Evolutionary conservation across 2,113 vertebrate species (phyloP).

Genomic region (Paralichthys olivaceus): DNA sequence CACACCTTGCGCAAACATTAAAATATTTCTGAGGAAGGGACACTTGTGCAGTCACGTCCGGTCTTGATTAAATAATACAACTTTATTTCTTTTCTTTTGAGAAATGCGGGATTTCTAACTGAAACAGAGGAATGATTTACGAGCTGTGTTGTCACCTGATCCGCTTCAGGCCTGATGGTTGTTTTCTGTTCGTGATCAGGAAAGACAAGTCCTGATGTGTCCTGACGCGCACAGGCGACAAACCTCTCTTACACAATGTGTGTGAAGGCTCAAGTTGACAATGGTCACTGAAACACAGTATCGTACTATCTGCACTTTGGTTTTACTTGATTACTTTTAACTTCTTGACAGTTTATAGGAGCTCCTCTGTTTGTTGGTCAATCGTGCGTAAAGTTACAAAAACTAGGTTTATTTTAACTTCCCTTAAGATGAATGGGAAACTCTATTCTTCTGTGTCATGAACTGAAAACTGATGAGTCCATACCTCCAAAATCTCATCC

Average conservation of each 20-base stretch:
- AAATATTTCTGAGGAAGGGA: background rate
- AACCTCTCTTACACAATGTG: background rate
- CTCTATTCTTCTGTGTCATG: background rate
- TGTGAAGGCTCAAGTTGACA: background rate
- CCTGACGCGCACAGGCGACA: background rate
- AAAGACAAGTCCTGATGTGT: conserved; percentile 43
- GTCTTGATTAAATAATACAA: background rate
- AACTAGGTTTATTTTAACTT: background rate
- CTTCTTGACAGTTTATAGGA: background rate
- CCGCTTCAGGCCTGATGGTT: background rate
- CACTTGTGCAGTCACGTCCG: no score
- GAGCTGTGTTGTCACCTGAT: background rate
- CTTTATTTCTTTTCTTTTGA: background rate
- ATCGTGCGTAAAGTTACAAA: background rate
- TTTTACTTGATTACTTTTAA: no score
- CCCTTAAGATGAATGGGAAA: background rate
- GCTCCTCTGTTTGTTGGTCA: background rate
- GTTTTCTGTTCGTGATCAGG: background rate
- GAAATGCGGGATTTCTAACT: background rate
- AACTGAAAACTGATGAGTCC: background rate
- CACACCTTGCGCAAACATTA: conserved; percentile 38
- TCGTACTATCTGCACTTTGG: no score
- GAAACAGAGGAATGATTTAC: background rate
- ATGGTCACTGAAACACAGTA: background rate
- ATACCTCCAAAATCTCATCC: conserved; percentile 91